Conservation (phyloP, 1,140 invertebrate species). For the Hycleus phaleratus region DNA sequence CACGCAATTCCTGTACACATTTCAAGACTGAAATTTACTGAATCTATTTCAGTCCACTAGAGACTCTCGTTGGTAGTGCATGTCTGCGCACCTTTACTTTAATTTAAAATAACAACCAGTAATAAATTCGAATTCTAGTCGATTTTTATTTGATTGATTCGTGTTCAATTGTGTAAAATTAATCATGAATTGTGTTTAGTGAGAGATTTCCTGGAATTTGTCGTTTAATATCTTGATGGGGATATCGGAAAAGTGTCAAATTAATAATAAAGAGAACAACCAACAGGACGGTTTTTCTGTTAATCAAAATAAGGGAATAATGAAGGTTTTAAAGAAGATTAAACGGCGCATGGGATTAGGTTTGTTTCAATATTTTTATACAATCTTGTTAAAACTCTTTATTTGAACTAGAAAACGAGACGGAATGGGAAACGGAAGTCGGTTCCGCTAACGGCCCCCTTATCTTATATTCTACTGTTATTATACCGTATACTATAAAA, state of each 20-base stretch:
- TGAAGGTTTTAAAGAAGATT: conserved; percentile 48
- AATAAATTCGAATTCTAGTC: neutral
- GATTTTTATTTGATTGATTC: neutral
- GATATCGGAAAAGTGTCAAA: conserved; percentile 28
- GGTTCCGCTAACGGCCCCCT: conserved; percentile 1
- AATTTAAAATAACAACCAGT: neutral
- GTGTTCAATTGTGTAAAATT: neutral
- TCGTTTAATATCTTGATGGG: conserved; percentile 31
- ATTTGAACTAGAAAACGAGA: neutral
- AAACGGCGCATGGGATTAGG: conserved; percentile 46
- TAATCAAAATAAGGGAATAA: conserved; percentile 42
- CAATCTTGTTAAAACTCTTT: neutral
- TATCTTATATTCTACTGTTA: conserved; percentile 3
- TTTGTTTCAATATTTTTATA: conserved; percentile 35
- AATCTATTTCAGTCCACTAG: conserved; percentile 16
- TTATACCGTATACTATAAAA: neutral
- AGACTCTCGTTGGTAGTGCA: neutral
- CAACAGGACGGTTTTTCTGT: neutral
- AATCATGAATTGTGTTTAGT: neutral
- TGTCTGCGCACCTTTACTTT: neutral
- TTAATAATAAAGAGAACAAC: neutral
- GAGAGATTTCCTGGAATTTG: neutral
- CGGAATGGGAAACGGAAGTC: conserved; percentile 12
- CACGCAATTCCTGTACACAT: conserved; percentile 9
- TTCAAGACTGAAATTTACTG: conserved; percentile 17